These are phyloP conservation scores for Arvicola amphibius DNA, from an alignment of 2,797 vertebrate genomes.

Conservation along the genomic window DNA sequence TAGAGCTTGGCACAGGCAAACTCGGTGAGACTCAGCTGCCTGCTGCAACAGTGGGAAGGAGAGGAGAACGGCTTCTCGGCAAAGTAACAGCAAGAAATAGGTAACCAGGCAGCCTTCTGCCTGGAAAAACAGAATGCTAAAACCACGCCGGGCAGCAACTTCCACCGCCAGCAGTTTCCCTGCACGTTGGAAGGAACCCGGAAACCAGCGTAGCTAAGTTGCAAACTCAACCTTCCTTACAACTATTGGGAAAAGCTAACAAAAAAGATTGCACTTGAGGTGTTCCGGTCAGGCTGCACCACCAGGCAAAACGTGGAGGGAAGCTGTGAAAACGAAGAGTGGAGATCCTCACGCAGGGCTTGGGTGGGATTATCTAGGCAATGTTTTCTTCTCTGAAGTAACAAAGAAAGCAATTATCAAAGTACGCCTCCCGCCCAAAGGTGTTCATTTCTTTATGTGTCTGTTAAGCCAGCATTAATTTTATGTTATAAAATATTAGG, in stretches of 20 bases:
- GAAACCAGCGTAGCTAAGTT: background rate
- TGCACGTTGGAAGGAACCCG: background rate
- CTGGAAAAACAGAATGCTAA: background rate
- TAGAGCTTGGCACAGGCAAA: background rate
- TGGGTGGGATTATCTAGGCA: background rate
- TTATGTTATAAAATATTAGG: background rate
- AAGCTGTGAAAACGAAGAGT: background rate
- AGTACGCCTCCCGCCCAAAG: background rate
- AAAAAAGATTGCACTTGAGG: background rate
- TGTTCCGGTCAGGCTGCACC: background rate
- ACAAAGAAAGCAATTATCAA: slow-evolving; percentile 49
- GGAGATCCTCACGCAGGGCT: background rate
- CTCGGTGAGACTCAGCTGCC: background rate
- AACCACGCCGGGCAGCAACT: background rate
- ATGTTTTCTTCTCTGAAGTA: slow-evolving; percentile 37
- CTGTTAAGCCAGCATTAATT: background rate
- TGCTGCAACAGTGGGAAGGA: background rate
- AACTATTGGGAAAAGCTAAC: slow-evolving; percentile 47
- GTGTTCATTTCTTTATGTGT: slow-evolving; percentile 6
- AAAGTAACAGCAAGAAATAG: background rate
- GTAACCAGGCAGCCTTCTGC: background rate
- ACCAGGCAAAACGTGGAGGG: slow-evolving; percentile 24
- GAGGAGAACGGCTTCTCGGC: background rate
- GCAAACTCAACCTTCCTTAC: slow-evolving; percentile 38
- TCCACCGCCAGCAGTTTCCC: background rate